phyloP scores from a whole-genome alignment of 2,888 invertebrate genomes.

The Escarpia spicata region DNA sequence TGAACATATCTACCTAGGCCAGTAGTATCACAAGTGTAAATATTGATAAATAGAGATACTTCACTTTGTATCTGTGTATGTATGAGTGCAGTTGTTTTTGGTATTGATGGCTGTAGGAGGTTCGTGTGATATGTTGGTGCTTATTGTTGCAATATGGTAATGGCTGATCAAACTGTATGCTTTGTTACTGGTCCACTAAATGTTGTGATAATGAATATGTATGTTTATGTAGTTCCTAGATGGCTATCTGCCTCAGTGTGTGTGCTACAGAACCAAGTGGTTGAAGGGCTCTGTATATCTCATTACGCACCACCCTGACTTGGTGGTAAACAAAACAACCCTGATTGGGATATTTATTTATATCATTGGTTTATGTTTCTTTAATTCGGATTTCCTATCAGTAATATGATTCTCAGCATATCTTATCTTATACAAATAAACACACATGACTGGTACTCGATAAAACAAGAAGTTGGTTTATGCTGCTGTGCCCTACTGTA shows the following conservation, averaged over 20 bases:
- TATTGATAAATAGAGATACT: neutral
- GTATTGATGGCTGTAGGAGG: neutral
- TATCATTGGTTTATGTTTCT: neutral
- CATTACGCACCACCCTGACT: neutral
- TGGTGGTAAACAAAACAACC: neutral
- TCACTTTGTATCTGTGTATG: neutral
- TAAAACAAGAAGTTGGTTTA: neutral
- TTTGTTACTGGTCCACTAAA: neutral
- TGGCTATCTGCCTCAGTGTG: neutral
- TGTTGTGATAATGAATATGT: neutral
- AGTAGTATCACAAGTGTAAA: neutral
- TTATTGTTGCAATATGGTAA: neutral
- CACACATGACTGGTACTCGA: neutral
- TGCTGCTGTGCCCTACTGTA: neutral
- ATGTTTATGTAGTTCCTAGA: neutral
- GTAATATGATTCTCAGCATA: neutral
- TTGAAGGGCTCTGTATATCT: too few species aligned
- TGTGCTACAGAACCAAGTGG: neutral
- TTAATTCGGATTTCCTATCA: neutral
- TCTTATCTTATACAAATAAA: neutral
- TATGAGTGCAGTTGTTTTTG: neutral
- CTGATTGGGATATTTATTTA: constrained; percentile 2
- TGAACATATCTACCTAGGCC: neutral
- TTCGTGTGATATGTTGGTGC: neutral
- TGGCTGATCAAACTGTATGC: neutral